Conservation (phyloP, 1,140 invertebrate species). For the Geopemphigus sp. region DNA sequence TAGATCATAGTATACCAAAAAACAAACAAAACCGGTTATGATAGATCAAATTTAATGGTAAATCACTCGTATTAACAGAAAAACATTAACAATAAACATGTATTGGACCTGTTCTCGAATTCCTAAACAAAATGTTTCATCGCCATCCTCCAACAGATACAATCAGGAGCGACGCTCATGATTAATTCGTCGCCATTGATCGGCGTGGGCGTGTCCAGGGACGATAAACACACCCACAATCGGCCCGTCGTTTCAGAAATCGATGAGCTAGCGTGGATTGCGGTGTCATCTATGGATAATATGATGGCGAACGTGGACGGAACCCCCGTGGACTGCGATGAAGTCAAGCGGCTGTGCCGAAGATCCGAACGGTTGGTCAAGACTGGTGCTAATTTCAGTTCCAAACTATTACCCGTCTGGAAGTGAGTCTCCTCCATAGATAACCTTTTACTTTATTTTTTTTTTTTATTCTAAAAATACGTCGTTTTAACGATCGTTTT, state of each 20-base stretch:
- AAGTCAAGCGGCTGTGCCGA: not conserved
- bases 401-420: slow-evolving; percentile 28
- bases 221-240: not conserved
- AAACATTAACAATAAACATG: too few species aligned
- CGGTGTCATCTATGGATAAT: not conserved
- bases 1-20: too few species aligned
- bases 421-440: not conserved
- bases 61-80: too few species aligned
- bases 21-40: too few species aligned
- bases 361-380: slow-evolving; percentile 16
- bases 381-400: slow-evolving; percentile 25
- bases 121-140: too few species aligned
- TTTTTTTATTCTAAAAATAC: too few species aligned
- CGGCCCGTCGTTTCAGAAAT: not conserved
- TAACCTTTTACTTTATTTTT: too few species aligned
- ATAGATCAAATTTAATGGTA: too few species aligned
- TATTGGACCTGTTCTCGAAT: too few species aligned
- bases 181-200: slow-evolving; percentile 1
- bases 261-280: slow-evolving; percentile 27
- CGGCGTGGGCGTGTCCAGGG: not conserved
- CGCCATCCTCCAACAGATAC: not conserved
- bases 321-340: not conserved
- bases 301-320: slow-evolving; percentile 25
- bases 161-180: not conserved
- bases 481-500: too few species aligned